Base-by-base conservation (phyloP, 2,113 vertebrate species). In the Ptilonorhynchus violaceus region DNA sequence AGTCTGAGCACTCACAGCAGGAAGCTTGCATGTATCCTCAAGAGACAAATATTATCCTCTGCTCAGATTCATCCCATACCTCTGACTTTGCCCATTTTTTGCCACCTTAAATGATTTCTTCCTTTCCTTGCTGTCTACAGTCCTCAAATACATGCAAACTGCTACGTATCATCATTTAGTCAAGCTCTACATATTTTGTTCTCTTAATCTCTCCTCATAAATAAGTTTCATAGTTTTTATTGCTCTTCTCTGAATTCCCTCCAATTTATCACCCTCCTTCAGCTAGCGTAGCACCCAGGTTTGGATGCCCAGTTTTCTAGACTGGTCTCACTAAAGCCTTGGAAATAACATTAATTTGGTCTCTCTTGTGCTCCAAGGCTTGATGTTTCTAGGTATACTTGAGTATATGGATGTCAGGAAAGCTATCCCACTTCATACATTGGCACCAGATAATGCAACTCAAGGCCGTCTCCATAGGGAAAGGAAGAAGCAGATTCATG, bases 191-290 rank as follows among this genome's bases (percentile, higher is more conserved):
- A 46, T 89, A 93, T 92, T 96, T 95, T 77, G 53, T 62, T 79
- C 42, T 90, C 94, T 86, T 93, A 97, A 83, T 95, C 39, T 92
- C 74, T 66, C 62, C 62, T 93, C 66, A 78, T 77, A 94, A 94
- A 86, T 93, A 92, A 93, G 55, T 33, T 91, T 94, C 72, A 94
- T 88, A 46, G 70, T 92, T 90, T 92, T 88, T 89, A 73, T 79
- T 86, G 78, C 87, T 94, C 52, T 93, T 88, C 73, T 88, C 91
- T 74, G 88, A 92, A 90, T 92, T 90, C 58, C 39, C 46, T 96
- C 87, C 85, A 83, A 72, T 93, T 94, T 82, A 77, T 94, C 94
- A 85, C 73, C 44, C 69, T 93, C 69, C 53, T 94, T 81, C 68
- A 68, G 44, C 75, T 64, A 88, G 58, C 8, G 4, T 35, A 83